Conservation (phyloP, 2,797 vertebrate genomes). For the Pteropus rufus region DNA sequence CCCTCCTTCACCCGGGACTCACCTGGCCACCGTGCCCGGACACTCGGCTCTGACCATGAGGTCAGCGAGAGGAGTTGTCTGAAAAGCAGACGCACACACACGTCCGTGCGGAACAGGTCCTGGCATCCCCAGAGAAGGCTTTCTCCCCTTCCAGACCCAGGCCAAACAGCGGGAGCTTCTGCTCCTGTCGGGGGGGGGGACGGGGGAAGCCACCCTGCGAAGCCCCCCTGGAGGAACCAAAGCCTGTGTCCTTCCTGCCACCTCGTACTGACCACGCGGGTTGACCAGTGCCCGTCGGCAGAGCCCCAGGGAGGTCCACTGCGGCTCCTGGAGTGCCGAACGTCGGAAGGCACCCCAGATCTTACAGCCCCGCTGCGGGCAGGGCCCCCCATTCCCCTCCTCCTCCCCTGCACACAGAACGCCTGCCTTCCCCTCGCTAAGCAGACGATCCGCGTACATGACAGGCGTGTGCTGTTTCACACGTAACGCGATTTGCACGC, state of each 20-base stretch:
- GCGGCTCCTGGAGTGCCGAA: too few species aligned
- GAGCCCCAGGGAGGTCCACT: neutral
- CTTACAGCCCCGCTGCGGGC: neutral
- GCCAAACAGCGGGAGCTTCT: neutral
- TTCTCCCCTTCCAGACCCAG: neutral
- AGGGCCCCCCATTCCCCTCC: rapidly evolving
- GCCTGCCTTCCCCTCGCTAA: neutral
- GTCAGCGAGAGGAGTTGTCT: neutral
- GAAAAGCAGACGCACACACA: neutral
- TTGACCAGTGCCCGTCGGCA: rapidly evolving
- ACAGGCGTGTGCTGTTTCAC: neutral
- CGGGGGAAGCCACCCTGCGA: neutral
- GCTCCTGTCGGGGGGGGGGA: neutral
- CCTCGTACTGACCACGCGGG: neutral
- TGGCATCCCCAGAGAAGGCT: neutral
- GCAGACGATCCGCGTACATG: rapidly evolving
- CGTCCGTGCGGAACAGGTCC: rapidly evolving
- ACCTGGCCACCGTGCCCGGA: rapidly evolving
- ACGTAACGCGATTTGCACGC: too few species aligned
- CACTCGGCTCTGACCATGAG: neutral
- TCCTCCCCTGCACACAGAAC: neutral
- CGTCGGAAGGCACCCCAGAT: too few species aligned
- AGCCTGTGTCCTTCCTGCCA: neutral
- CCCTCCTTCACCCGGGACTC: too few species aligned
- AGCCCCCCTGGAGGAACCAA: neutral